Base-by-base conservation (phyloP, 2,113 vertebrate genomes). In the Chelonoidis abingdonii region DNA sequence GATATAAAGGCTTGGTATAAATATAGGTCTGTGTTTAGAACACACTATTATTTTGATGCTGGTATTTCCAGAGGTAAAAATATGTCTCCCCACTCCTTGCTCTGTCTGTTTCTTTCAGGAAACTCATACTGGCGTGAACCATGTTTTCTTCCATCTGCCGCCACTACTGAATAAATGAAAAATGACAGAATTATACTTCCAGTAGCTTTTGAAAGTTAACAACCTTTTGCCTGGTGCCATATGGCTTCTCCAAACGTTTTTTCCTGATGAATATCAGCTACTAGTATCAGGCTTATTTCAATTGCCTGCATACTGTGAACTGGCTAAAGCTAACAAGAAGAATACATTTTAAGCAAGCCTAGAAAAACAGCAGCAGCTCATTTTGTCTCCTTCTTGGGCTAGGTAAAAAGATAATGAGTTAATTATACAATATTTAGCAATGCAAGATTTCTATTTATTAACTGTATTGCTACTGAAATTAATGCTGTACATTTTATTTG, bases 101-200 rank as follows among this genome's bases (percentile, higher is more conserved):
- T 90, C 95, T 44, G 95, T 93, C 95, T 96, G 92, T 97, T 98
- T 98, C 94, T 97, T 97, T 97, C 91, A 93, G 96, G 96, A 97
- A 97, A 97, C 96, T 96, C 94, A 96, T 80, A 94, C 92, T 98
- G 97, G 98, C 97, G 88, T 89, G 95, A 97, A 97, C 89, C 97
- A 98, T 98, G 97, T 98, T 98, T 97, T 97, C 84, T 97, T 88
- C 97, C 96, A 97, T 96, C 96, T 97, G 97, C 97, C 87, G 80
- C 93, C 95, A 93, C 95, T 94, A 95, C 82, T 95, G 94, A 97
- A 95, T 97, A 98, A 97, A 98, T 97, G 94, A 97, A 97, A 97
- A 95, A 98, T 96, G 98, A 97, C 98, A 98, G 97, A 95, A 98
- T 96, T 96, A 94, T 95, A 97, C 96, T 97, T 97, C 95, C 93